phyloP scores from a whole-genome alignment of 2,113 vertebrate genomes.

The Xiphorhynchus elegans region DNA sequence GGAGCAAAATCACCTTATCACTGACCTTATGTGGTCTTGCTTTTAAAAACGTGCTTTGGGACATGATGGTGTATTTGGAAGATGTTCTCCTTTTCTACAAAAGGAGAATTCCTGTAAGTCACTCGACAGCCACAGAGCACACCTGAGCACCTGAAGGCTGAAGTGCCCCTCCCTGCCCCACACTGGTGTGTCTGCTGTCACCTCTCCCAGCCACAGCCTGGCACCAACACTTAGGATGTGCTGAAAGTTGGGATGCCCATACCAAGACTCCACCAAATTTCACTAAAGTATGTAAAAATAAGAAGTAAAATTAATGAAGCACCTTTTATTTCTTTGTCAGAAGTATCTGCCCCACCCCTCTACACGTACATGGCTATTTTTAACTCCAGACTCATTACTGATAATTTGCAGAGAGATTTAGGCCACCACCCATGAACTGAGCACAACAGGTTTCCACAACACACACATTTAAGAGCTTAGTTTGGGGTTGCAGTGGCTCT shows the following conservation, averaged over 20 bases:
- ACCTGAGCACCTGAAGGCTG: rapidly evolving
- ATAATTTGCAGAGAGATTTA: not conserved
- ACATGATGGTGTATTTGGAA: not conserved
- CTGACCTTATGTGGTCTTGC: not conserved
- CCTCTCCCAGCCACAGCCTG: not conserved
- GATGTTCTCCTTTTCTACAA: not conserved
- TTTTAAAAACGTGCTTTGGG: not conserved
- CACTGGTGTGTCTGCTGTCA: not conserved
- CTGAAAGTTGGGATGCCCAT: no score
- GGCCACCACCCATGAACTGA: not conserved
- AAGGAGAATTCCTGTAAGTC: not conserved
- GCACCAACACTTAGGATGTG: rapidly evolving
- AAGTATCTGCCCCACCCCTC: not conserved
- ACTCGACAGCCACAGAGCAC: rapidly evolving
- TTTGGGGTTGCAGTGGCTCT: not conserved
- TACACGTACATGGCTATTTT: not conserved
- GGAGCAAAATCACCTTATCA: not conserved
- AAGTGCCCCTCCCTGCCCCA: not conserved
- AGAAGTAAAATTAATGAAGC: not conserved
- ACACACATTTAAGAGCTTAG: not conserved
- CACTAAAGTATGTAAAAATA: not conserved
- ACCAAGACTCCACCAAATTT: not conserved
- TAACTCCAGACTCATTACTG: not conserved
- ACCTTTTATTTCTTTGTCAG: not conserved
- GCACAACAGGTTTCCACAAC: not conserved